Conservation (phyloP, 2,888 invertebrate species). For the Melipona bicolor region DNA sequence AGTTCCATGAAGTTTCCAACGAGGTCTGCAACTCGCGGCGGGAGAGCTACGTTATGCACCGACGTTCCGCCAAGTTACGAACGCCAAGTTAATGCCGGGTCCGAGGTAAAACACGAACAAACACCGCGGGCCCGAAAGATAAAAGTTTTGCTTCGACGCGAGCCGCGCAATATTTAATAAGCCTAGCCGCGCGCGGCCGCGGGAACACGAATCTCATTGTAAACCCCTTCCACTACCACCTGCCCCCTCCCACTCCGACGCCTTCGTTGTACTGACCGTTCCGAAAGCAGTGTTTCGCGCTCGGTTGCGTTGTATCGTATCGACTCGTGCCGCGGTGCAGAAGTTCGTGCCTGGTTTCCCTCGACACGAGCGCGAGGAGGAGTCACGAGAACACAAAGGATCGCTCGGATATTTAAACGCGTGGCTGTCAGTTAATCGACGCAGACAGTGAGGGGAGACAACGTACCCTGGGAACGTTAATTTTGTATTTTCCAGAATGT, state of each 20-base stretch:
- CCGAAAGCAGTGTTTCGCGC: constrained; percentile 33
- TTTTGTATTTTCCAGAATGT: neutral
- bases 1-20: constrained; percentile 41
- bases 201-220: constrained; percentile 54
- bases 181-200: constrained; percentile 12
- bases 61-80: constrained; percentile 34
- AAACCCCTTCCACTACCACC: neutral
- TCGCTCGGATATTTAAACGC: constrained; percentile 18
- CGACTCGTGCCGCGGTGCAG: neutral
- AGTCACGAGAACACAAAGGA: constrained; percentile 17
- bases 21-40: constrained; percentile 8
- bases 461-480: neutral
- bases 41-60: constrained; percentile 21
- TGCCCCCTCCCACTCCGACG: no score
- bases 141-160: constrained; percentile 53
- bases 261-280: constrained; percentile 29
- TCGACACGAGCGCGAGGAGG: constrained; percentile 1
- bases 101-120: constrained; percentile 37
- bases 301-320: constrained; percentile 36
- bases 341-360: constrained; percentile 31
- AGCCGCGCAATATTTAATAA: constrained; percentile 61
- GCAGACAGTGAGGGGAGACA: neutral
- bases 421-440: neutral
- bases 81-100: constrained; percentile 16
- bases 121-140: constrained; percentile 26